Evolutionary conservation across 2,888 invertebrate genomes (phyloP), one percentile per base, ranked within the genome.

Genomic region (Labia minor): DNA sequence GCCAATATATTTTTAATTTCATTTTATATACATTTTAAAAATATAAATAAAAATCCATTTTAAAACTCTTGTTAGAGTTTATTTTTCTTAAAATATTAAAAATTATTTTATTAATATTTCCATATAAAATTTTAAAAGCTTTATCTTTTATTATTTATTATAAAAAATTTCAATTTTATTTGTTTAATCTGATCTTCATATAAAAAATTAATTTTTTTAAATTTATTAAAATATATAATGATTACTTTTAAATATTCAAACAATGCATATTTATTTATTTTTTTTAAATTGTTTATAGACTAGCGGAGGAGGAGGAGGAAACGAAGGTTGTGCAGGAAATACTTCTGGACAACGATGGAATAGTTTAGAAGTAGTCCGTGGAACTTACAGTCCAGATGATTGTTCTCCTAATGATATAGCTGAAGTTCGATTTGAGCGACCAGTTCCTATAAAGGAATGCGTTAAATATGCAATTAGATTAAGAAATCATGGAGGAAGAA

Each of bases 401-500:
- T 90, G 90, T 73, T 77, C 79, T 65, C 87, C 89, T 67, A 91
- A 94, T 71, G 95, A 96, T 74, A 85, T 93, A 73, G 88, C 89
- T 1, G 92, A 94, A 76, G 82, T 97, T 61, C 94, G 93, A 79
- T 96, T 97, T 77, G 92, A 93, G 66, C 85, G 89, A 71, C 89
- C 94, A 0, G 85, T 95, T 61, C 83, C 89, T 6, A 85, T 96
- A 65, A 94, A 92, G 87, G 94, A 94, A 77, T 89, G 91, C 71
- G 81, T 87, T 0, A 90, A 93, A 71, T 97, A 97, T 77, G 95
- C 95, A 0, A 79, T 96, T 21, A 83, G 95, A 11, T 78, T 96
- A 62, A 85, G 92, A 73, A 94, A 94, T 75, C 90, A 91, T 74
- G 96, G 96, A 6, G 91, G 92, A 1, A 85, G 94, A 69, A 97